These are phyloP conservation scores for Atlantisia rogersi DNA, from an alignment of 2,113 vertebrate species.

Conservation along the genomic window DNA sequence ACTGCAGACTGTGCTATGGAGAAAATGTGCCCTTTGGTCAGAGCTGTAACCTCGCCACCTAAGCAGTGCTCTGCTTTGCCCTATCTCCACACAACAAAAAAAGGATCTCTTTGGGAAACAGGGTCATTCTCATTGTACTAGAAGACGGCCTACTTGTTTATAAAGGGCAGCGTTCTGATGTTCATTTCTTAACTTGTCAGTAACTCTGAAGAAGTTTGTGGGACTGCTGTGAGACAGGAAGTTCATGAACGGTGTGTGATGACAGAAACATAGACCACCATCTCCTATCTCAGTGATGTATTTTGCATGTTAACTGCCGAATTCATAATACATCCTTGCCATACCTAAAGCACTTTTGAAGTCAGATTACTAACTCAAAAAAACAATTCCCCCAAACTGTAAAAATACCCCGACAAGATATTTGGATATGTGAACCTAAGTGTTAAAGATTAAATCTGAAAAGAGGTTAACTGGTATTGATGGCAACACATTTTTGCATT, in stretches of 20 bases:
- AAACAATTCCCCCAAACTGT: neutral
- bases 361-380: neutral
- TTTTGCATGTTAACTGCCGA: neutral
- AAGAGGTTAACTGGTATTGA: neutral
- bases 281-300: neutral
- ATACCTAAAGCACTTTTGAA: neutral
- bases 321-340: neutral
- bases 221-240: neutral
- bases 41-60: neutral
- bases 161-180: neutral
- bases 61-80: neutral
- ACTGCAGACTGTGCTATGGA: neutral
- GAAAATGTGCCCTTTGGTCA: neutral
- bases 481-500: neutral
- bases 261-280: neutral
- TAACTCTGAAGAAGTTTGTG: neutral
- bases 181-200: neutral
- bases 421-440: neutral
- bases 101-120: neutral
- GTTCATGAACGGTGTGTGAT: neutral
- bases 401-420: neutral
- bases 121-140: neutral
- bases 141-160: neutral
- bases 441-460: neutral
- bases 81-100: neutral